Evolutionary conservation across 2,797 vertebrate species (phyloP).

Genomic region (Liparis tanakae): DNA sequence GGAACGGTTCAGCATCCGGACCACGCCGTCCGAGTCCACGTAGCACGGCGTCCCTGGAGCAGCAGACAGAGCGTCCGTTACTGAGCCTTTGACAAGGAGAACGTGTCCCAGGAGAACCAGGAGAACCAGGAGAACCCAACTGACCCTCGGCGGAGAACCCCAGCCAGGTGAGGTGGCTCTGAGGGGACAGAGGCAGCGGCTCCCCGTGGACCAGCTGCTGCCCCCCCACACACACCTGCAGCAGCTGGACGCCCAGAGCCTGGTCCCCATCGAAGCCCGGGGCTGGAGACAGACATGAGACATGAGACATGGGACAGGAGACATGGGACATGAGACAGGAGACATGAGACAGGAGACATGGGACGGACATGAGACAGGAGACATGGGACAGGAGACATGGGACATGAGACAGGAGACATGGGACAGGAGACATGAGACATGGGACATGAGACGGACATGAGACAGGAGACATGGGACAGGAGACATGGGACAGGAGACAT

Average conservation of each 20-base stretch:
- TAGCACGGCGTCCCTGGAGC: slow-evolving; percentile 90
- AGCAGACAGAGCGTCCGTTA: not conserved
- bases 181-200: slow-evolving; percentile 88
- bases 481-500: too few species aligned
- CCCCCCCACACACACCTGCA: slow-evolving; percentile 85
- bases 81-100: not conserved
- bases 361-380: too few species aligned
- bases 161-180: slow-evolving; percentile 89
- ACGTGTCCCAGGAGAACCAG: not conserved
- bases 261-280: slow-evolving; percentile 94
- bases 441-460: too few species aligned
- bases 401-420: too few species aligned
- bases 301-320: too few species aligned
- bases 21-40: slow-evolving; percentile 89
- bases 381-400: too few species aligned
- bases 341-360: too few species aligned
- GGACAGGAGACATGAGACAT: too few species aligned
- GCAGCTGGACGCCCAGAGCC: slow-evolving; percentile 90
- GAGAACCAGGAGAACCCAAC: slow-evolving; percentile 6
- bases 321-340: too few species aligned
- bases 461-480: too few species aligned
- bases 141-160: slow-evolving; percentile 96
- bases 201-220: slow-evolving; percentile 87
- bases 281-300: slow-evolving; percentile 56
- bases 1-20: slow-evolving; percentile 91